Conservation (phyloP, 2,888 invertebrate species). For the Pyralis farinalis region DNA sequence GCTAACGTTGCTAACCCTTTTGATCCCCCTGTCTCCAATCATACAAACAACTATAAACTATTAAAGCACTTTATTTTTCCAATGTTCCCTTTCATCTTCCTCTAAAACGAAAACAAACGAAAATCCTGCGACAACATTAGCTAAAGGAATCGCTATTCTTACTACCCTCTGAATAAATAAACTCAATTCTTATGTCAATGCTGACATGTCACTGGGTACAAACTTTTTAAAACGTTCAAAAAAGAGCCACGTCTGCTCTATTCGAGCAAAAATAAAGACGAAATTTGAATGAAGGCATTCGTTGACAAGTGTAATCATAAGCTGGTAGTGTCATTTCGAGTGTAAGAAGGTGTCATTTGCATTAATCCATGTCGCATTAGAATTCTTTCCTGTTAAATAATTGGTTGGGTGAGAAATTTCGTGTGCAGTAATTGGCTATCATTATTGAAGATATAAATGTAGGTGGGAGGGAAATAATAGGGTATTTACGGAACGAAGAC, state of each 20-base stretch:
- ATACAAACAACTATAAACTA: not conserved
- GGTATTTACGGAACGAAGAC: too few relatives aligned
- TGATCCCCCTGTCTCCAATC: not conserved
- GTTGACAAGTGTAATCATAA: constrained; percentile 6
- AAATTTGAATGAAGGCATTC: not conserved
- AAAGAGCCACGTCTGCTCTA: constrained; percentile 7
- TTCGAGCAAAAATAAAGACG: not conserved
- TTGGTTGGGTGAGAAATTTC: constrained; percentile 39
- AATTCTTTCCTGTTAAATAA: constrained; percentile 56
- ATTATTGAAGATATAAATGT: constrained; percentile 1
- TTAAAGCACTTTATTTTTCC: constrained; percentile 22
- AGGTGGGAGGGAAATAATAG: too few relatives aligned
- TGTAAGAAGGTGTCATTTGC: constrained; percentile 66
- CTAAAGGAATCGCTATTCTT: constrained; percentile 32
- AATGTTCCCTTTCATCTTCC: constrained; percentile 29
- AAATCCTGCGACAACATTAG: constrained; percentile 31
- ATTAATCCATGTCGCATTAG: constrained; percentile 68
- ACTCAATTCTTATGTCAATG: constrained; percentile 58
- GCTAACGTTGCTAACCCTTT: too few relatives aligned
- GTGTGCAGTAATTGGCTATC: constrained; percentile 33
- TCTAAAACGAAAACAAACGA: constrained; percentile 23
- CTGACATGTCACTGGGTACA: constrained; percentile 49
- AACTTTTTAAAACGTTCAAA: constrained; percentile 6
- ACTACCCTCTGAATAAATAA: constrained; percentile 67
- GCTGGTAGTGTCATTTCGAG: constrained; percentile 24